These are phyloP conservation scores for Tanytarsus gracilentus DNA, from an alignment of 2,888 invertebrate genomes.

Conservation along the genomic window DNA sequence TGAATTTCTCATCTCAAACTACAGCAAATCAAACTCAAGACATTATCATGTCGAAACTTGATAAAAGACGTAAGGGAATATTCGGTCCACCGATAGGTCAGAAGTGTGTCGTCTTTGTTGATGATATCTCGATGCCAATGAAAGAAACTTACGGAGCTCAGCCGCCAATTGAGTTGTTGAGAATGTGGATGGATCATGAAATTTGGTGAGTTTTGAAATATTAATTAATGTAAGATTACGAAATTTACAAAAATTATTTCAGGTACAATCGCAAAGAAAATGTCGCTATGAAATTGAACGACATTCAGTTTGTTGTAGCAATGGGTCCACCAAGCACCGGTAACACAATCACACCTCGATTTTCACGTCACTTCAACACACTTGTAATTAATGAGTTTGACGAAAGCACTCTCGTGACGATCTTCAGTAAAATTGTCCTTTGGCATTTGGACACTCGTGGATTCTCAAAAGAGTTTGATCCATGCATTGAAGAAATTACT, in stretches of 20 bases:
- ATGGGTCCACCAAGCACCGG: slow-evolving; percentile 75
- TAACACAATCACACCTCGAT: slow-evolving; percentile 74
- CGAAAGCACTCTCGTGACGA: slow-evolving; percentile 70
- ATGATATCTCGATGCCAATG: slow-evolving; percentile 93
- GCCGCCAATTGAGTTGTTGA: slow-evolving; percentile 83
- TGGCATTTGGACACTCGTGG: slow-evolving; percentile 96
- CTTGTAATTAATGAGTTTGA: slow-evolving; percentile 83
- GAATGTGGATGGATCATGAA: slow-evolving; percentile 83
- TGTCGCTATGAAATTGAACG: slow-evolving; percentile 38
- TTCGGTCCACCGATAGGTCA: slow-evolving; percentile 89
- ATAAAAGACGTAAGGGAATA: slow-evolving; percentile 85
- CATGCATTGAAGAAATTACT: slow-evolving; percentile 82
- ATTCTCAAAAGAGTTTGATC: slow-evolving; percentile 89
- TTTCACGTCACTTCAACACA: slow-evolving; percentile 77
- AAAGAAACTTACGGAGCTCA: slow-evolving; percentile 87
- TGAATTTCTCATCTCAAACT: slow-evolving; percentile 91
- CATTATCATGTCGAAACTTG: slow-evolving; percentile 88
- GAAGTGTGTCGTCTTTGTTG: slow-evolving; percentile 82
- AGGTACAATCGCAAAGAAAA: slow-evolving; percentile 77
- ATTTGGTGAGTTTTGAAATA: too few species aligned
- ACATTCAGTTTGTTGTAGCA: slow-evolving; percentile 67
- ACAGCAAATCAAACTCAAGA: slow-evolving; percentile 90
- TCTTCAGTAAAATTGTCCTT: slow-evolving; percentile 81
- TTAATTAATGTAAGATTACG: too few species aligned
- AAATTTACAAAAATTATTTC: too few species aligned